These are phyloP conservation scores for Phaethornis superciliosus DNA, from an alignment of 2,113 vertebrate species.

Conservation along the genomic window DNA sequence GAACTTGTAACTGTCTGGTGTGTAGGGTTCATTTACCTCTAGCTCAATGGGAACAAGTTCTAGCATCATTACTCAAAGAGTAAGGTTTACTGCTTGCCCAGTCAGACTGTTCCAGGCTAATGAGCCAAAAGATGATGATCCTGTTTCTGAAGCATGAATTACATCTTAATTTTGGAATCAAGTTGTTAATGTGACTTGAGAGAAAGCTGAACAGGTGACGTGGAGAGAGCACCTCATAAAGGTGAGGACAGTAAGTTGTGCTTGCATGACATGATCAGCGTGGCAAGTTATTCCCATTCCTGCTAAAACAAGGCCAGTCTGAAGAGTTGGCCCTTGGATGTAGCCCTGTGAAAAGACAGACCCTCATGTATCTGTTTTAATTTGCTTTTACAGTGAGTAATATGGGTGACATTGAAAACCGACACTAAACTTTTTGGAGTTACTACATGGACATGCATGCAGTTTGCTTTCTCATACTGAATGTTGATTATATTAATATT, in stretches of 20 bases:
- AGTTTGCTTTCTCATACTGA: not conserved
- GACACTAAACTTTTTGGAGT: not conserved
- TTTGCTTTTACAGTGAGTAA: not conserved
- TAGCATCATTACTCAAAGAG: not conserved
- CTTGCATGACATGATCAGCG: not conserved
- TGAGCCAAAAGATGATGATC: not conserved
- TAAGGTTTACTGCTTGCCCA: not conserved
- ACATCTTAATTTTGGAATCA: not conserved
- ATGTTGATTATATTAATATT: not conserved
- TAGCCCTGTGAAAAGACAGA: not conserved
- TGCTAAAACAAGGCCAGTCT: not conserved
- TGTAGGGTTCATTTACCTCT: not conserved
- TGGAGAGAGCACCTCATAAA: not conserved
- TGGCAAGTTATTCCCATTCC: not conserved
- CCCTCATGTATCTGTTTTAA: not conserved
- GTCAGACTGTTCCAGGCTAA: not conserved
- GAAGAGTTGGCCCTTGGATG: not conserved
- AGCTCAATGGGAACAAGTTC: not conserved
- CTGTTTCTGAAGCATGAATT: not conserved
- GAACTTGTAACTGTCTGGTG: not conserved
- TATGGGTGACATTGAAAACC: not conserved
- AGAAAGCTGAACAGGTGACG: not conserved
- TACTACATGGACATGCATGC: rapidly evolving
- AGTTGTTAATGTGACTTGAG: not conserved
- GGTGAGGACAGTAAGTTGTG: not conserved